phyloP scores from a whole-genome alignment of 53 echinoderm and acorn worm genomes.

The Glandiceps talaboti region DNA sequence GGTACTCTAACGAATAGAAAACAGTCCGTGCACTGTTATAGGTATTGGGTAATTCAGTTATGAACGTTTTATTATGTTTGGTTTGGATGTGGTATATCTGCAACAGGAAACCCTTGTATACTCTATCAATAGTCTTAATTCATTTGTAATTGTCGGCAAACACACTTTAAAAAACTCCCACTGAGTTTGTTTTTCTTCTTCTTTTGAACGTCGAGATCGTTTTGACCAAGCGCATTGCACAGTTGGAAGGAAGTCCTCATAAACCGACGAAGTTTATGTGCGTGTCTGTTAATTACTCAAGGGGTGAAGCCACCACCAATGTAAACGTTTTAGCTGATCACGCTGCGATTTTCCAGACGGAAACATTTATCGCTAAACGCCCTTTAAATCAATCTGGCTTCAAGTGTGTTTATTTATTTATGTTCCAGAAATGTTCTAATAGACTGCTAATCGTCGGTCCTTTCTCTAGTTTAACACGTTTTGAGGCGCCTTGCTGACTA shows the following conservation, averaged over 20 bases:
- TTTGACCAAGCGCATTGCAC: no score
- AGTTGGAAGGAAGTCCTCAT: neutral
- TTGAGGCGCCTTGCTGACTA: neutral
- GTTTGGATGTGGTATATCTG: no score
- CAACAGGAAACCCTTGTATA: no score
- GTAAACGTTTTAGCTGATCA: neutral
- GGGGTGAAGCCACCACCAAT: neutral
- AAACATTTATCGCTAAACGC: neutral
- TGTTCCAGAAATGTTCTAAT: neutral
- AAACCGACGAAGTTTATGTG: neutral
- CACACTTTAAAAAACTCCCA: no score
- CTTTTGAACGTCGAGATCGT: no score
- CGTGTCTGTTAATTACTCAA: neutral
- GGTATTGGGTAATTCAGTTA: no score
- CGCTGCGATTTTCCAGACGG: neutral
- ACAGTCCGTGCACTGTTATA: no score
- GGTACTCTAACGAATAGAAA: no score
- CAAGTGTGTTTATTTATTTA: neutral
- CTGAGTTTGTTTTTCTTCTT: no score
- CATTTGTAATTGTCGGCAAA: no score
- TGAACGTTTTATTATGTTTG: no score
- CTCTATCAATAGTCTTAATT: no score
- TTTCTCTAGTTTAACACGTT: neutral
- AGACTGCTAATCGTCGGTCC: neutral
- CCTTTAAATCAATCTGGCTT: neutral